Conservation (phyloP, 2,113 vertebrate genomes). For the Cheirogaleus medius region DNA sequence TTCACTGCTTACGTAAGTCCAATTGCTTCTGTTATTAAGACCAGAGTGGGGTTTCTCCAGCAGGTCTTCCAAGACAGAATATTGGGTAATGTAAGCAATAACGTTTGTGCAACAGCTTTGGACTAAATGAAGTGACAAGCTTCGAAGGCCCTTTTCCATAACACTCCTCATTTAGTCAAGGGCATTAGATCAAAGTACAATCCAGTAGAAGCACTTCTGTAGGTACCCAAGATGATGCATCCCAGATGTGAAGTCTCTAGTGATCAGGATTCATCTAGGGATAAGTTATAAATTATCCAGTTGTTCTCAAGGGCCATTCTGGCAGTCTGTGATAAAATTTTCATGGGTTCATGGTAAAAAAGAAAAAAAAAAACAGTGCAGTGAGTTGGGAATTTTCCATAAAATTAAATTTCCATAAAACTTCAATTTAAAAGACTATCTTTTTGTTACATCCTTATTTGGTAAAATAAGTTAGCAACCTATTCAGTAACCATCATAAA, state of each 20-base stretch:
- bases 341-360: neutral
- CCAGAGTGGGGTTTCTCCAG: neutral
- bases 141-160: neutral
- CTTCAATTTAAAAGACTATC: neutral
- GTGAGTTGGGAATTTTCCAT: constrained; percentile 22
- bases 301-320: neutral
- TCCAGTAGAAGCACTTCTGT: neutral
- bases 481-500: constrained; percentile 24
- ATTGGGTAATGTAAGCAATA: neutral
- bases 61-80: neutral
- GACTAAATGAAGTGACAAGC: constrained; percentile 16
- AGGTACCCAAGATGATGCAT: neutral
- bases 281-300: neutral
- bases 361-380: neutral
- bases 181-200: neutral
- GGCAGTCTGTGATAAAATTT: neutral
- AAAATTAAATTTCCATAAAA: neutral
- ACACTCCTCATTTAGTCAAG: neutral
- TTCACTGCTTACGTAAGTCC: neutral
- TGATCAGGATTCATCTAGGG: neutral
- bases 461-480: constrained; percentile 30
- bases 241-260: neutral
- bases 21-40: neutral
- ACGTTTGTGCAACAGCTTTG: neutral
- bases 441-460: neutral